Conservation (phyloP, 2,113 vertebrate species). For the Emberiza fucata region DNA sequence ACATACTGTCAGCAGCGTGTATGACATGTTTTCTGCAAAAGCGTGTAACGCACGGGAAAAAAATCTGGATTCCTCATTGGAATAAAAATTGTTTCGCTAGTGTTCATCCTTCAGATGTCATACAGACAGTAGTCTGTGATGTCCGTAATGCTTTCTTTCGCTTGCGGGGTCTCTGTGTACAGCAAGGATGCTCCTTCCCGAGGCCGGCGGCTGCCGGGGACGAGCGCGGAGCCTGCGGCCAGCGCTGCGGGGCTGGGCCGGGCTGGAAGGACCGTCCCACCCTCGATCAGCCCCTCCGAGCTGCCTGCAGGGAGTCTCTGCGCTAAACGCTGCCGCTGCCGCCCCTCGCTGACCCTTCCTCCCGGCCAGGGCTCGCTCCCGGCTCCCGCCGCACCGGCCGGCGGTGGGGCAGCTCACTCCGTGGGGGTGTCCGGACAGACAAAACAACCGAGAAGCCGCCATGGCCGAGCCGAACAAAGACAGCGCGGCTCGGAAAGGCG, state of each 20-base stretch:
- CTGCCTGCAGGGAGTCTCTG: rapidly evolving
- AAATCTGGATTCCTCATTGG: background rate
- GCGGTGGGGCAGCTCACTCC: too few relatives aligned
- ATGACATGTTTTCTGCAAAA: rapidly evolving
- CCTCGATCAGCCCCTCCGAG: rapidly evolving
- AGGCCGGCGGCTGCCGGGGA: too few relatives aligned
- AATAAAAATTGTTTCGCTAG: background rate
- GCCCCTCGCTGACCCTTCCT: rapidly evolving
- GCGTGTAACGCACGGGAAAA: rapidly evolving
- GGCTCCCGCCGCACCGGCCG: background rate
- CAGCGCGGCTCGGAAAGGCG: rapidly evolving
- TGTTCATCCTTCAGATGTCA: background rate
- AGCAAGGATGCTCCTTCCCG: rapidly evolving
- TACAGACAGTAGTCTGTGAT: rapidly evolving
- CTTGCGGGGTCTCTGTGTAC: rapidly evolving
- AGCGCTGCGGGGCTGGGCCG: background rate
- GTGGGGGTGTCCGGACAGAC: rapidly evolving
- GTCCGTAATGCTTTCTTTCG: rapidly evolving
- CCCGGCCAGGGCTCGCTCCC: rapidly evolving
- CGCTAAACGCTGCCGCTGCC: rapidly evolving
- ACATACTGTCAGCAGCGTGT: background rate
- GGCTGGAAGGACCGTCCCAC: rapidly evolving
- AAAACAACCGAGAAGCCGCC: background rate
- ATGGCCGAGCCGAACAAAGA: background rate
- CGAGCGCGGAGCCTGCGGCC: rapidly evolving